Evolutionary conservation across 1,140 invertebrate genomes (phyloP).

Genomic region (Chionoecetes opilio): DNA sequence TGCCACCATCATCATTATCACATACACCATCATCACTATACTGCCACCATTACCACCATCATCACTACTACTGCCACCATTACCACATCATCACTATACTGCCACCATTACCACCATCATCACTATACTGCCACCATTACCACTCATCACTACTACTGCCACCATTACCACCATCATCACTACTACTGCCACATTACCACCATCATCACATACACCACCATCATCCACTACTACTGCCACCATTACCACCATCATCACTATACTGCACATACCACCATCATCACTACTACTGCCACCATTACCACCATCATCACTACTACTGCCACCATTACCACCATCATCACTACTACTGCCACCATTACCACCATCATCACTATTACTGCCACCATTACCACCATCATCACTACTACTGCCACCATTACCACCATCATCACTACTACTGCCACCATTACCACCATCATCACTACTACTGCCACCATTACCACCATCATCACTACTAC

Average conservation of each 20-base stretch:
- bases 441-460: background rate
- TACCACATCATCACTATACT: background rate
- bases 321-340: background rate
- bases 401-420: background rate
- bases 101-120: background rate
- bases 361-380: background rate
- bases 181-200: no score
- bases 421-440: background rate
- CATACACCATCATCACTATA: background rate
- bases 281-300: background rate
- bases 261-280: no score
- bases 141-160: background rate
- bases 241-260: no score
- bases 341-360: background rate
- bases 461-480: background rate
- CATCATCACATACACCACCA: no score
- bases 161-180: no score
- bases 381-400: background rate
- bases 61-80: background rate
- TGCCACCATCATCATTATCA: background rate
- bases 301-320: conserved; percentile 20
- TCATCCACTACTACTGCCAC: no score
- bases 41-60: background rate
- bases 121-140: background rate
- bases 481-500: background rate